These are phyloP conservation scores for Gobio occitaniae DNA, from an alignment of 2,797 vertebrate genomes.

Conservation along the genomic window DNA sequence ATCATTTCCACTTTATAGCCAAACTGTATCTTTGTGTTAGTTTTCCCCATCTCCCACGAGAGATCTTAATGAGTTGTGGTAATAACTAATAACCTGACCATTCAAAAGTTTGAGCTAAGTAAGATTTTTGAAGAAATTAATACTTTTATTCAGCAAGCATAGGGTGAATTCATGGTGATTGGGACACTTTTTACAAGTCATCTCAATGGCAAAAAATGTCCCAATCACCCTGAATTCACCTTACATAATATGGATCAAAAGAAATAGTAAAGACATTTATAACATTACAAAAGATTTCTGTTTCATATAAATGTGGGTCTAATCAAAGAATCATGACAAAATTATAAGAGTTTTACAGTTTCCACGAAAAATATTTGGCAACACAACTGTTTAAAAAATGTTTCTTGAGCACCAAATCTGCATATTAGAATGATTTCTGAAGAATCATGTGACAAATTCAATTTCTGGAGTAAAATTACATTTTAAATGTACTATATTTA, in stretches of 20 bases:
- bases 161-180: no score
- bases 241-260: neutral
- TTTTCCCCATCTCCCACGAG: neutral
- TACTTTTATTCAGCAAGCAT: neutral
- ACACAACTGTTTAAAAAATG: neutral
- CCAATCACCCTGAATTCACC: no score
- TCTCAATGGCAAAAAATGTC: no score
- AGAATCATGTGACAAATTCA: neutral
- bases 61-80: neutral
- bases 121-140: neutral
- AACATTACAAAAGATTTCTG: neutral
- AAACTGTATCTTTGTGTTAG: neutral
- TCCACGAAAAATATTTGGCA: neutral
- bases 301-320: neutral
- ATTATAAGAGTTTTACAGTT: neutral
- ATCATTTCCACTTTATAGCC: constrained; percentile 7
- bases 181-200: no score
- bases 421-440: neutral
- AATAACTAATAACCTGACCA: neutral
- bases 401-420: neutral
- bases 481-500: neutral
- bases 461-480: neutral
- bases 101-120: neutral
- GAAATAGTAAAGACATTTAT: neutral
- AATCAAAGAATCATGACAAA: neutral